These are phyloP conservation scores for Heterotis niloticus DNA, from an alignment of 2,113 vertebrate species.

Conservation along the genomic window DNA sequence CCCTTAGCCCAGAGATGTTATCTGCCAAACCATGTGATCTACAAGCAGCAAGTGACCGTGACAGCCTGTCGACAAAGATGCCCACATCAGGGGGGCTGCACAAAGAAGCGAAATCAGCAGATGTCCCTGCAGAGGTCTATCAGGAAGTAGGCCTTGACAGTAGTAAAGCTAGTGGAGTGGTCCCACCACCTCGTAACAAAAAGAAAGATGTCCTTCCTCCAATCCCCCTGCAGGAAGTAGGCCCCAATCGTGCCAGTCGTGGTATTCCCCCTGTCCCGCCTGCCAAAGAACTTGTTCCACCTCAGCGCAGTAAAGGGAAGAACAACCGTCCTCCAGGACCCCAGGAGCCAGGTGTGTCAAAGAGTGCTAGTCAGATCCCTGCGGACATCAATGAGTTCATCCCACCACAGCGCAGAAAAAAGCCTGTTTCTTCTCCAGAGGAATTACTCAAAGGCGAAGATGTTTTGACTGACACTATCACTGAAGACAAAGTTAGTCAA, in stretches of 20 bases:
- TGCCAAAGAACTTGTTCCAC: constrained; percentile 17
- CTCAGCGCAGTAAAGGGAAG: constrained; percentile 17
- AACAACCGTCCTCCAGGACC: not conserved
- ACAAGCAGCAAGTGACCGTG: constrained; percentile 11
- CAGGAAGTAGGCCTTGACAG: not conserved
- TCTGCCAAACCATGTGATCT: not conserved
- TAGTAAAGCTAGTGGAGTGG: constrained; percentile 16
- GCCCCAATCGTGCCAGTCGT: constrained; percentile 1
- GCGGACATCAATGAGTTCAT: not conserved
- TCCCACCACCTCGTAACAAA: constrained; percentile 11
- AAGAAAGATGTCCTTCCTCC: constrained; percentile 6
- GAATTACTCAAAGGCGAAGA: constrained; percentile 12
- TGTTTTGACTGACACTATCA: not conserved
- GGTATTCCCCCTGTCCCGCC: not conserved
- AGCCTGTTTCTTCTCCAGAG: constrained; percentile 12
- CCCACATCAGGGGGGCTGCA: constrained; percentile 5
- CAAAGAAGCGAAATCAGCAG: not conserved
- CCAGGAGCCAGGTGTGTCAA: not conserved
- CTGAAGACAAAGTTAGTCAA: not conserved
- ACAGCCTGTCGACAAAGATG: not conserved
- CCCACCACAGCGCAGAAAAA: constrained; percentile 2
- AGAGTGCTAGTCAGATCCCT: too few species aligned
- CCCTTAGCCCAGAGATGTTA: constrained; percentile 35
- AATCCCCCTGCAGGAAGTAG: constrained; percentile 42
- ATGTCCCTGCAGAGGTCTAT: not conserved